phyloP scores from a whole-genome alignment of 1,140 invertebrate species.

The Zophobas morio region DNA sequence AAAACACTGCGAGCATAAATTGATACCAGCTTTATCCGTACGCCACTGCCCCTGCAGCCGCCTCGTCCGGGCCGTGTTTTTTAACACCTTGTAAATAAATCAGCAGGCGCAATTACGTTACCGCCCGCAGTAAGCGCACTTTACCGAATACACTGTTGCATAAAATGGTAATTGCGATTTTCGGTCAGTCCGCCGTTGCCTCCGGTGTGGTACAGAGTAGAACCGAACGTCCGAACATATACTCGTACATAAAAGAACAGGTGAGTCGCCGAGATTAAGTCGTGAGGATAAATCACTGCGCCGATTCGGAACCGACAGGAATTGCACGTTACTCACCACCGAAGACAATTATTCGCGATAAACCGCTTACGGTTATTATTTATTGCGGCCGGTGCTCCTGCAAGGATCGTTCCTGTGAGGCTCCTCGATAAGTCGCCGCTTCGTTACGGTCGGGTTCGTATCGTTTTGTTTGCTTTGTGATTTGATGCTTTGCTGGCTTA shows the following conservation, averaged over 20 bases:
- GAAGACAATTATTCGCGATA: slow-evolving; percentile 28
- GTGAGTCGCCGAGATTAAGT: slow-evolving; percentile 22
- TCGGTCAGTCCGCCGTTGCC: slow-evolving; percentile 10
- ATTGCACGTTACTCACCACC: slow-evolving; percentile 34
- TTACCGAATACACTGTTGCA: slow-evolving; percentile 10
- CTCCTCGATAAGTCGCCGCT: no score
- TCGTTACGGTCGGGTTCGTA: no score
- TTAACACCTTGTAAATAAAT: slow-evolving; percentile 44
- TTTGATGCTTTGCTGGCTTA: no score
- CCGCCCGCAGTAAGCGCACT: slow-evolving; percentile 1
- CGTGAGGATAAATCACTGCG: slow-evolving; percentile 34
- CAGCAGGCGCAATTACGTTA: slow-evolving; percentile 13
- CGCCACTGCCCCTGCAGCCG: no score
- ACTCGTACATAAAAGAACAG: not conserved
- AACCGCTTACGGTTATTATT: slow-evolving; percentile 15
- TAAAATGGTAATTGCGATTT: slow-evolving; percentile 30
- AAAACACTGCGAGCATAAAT: no score
- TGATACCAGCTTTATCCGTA: no score
- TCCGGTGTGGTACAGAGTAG: slow-evolving; percentile 8
- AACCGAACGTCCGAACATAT: not conserved
- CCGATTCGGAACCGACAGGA: slow-evolving; percentile 33
- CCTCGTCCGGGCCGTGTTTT: not conserved
- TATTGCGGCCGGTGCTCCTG: not conserved
- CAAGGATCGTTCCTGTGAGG: not conserved
- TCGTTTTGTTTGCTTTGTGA: no score